A percentile compares a stretch with the other conserved stretches of the same genome.
Evolutionary conservation across 2,888 invertebrate genomes (phyloP).

Genomic region (Alviniconcha strummeri): DNA sequence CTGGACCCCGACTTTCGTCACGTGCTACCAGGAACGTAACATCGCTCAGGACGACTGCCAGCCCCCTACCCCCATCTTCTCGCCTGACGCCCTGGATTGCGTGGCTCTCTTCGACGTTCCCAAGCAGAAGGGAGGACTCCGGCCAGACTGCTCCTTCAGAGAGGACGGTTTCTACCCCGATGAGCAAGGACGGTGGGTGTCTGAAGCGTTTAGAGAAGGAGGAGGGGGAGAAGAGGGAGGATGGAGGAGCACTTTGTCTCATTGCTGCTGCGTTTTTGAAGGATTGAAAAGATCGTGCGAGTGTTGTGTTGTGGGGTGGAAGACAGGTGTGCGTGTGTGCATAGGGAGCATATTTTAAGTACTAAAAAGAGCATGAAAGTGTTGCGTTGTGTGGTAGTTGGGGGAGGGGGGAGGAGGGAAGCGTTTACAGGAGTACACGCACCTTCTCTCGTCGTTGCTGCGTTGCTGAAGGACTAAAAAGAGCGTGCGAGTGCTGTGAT

Average conservation of each 20-base stretch:
- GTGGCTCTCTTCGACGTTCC: conserved; percentile 50
- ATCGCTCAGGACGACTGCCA: conserved; percentile 53
- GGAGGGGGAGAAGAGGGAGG: too few species aligned
- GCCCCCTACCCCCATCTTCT: conserved; percentile 49
- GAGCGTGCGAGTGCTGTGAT: too few species aligned
- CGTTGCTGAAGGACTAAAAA: too few species aligned
- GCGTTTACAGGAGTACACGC: background rate
- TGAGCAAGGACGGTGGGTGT: conserved; percentile 44
- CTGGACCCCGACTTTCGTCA: conserved; percentile 50
- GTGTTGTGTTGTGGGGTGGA: too few species aligned
- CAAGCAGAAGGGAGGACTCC: conserved; percentile 47
- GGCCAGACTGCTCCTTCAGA: conserved; percentile 47
- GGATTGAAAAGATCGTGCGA: too few species aligned
- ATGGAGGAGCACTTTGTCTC: too few species aligned
- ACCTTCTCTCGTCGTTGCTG: too few species aligned
- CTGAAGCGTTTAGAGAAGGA: too few species aligned
- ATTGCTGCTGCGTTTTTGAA: too few species aligned
- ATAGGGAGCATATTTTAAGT: too few species aligned
- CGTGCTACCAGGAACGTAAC: conserved; percentile 50
- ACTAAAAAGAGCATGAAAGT: too few species aligned
- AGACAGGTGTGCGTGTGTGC: too few species aligned
- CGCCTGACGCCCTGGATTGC: conserved; percentile 45
- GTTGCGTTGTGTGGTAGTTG: background rate
- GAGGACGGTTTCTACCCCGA: conserved; percentile 50
- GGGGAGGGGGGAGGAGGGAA: background rate